phyloP scores from a whole-genome alignment of 1,140 invertebrate species.

The Rhopalosiphum maidis region DNA sequence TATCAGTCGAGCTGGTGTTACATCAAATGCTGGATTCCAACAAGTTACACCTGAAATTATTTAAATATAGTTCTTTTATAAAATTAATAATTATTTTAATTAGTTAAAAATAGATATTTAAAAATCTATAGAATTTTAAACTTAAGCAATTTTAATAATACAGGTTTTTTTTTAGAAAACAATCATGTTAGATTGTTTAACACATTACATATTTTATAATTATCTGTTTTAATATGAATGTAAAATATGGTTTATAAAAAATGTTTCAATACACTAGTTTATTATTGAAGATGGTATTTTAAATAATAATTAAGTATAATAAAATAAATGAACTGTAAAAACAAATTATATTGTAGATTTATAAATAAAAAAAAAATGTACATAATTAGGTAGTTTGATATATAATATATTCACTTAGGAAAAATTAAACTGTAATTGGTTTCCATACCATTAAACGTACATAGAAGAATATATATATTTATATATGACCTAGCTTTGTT shows the following conservation, averaged over 20 bases:
- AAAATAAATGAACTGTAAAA: background rate
- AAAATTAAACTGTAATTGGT: no score
- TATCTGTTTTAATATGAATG: background rate
- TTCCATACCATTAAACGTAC: no score
- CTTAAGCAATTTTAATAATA: background rate
- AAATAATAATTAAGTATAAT: background rate
- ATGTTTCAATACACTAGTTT: background rate
- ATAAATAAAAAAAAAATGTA: no score
- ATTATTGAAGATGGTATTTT: background rate
- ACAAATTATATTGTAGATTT: background rate
- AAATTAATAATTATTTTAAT: background rate
- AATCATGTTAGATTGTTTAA: background rate
- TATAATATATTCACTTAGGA: no score
- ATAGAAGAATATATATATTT: no score
- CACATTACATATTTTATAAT: background rate
- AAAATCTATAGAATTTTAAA: background rate
- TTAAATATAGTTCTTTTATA: conserved; percentile 48
- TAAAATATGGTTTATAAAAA: background rate
- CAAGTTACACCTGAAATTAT: conserved; percentile 78
- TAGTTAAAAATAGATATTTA: background rate
- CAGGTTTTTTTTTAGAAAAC: background rate
- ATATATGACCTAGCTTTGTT: no score
- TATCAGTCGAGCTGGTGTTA: conserved; percentile 93
- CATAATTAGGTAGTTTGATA: no score
- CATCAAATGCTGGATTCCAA: conserved; percentile 99